Conservation (phyloP, 2,888 invertebrate species). For the Onthophagus sagittarius region DNA sequence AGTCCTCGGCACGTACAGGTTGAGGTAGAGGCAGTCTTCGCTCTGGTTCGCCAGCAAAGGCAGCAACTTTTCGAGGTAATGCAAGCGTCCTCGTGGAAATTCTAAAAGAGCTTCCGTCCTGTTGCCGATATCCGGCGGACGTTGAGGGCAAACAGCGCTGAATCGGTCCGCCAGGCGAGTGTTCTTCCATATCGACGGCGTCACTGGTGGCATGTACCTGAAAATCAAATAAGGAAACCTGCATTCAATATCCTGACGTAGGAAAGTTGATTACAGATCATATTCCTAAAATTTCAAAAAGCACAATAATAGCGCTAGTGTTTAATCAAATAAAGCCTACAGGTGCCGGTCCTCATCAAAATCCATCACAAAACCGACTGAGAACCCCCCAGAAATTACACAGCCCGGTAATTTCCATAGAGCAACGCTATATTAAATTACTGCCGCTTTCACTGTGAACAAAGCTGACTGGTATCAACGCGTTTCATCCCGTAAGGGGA, state of each 20-base stretch:
- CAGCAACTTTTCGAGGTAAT: slow-evolving; percentile 78
- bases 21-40: slow-evolving; percentile 97
- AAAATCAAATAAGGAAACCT: slow-evolving; percentile 1
- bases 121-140: slow-evolving; percentile 59
- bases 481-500: not conserved
- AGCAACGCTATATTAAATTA: not conserved
- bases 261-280: no score
- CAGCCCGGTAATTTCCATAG: not conserved
- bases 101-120: slow-evolving; percentile 62
- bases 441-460: not conserved
- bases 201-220: slow-evolving; percentile 92
- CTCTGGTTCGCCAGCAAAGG: slow-evolving; percentile 87
- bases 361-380: not conserved
- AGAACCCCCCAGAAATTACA: not conserved
- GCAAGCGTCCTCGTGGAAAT: slow-evolving; percentile 79
- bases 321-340: not conserved
- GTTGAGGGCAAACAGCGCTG: slow-evolving; percentile 86
- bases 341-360: not conserved
- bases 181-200: slow-evolving; percentile 83
- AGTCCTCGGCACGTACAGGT: slow-evolving; percentile 88
- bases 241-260: not conserved
- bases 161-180: slow-evolving; percentile 75
- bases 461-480: not conserved
- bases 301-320: not conserved
- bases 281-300: not conserved